phyloP scores from a whole-genome alignment of 2,113 vertebrate species.

The Mobula birostris region DNA sequence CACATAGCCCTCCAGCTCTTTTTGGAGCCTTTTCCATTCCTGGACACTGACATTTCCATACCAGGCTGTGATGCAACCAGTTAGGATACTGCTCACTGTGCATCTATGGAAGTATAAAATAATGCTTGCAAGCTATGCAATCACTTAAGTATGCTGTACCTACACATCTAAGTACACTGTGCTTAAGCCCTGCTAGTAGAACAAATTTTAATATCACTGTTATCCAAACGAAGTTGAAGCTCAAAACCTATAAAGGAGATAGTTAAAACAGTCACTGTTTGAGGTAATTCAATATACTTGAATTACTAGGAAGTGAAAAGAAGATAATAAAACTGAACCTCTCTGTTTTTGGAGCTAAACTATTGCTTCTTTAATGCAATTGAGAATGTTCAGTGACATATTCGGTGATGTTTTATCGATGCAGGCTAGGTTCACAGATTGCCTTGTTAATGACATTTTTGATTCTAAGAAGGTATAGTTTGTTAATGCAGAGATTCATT shows the following conservation, averaged over 20 bases:
- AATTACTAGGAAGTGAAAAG: background rate
- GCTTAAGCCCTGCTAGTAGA: background rate
- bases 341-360: background rate
- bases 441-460: background rate
- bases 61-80: too few species aligned
- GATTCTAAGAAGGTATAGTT: background rate
- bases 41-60: too few species aligned
- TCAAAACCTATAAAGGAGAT: constrained; percentile 20
- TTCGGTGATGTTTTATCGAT: background rate
- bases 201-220: background rate
- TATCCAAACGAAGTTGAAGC: background rate
- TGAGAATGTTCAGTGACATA: constrained; percentile 4
- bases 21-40: too few species aligned
- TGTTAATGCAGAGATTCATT: background rate
- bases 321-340: constrained; percentile 15
- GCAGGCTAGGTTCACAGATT: background rate
- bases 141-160: background rate
- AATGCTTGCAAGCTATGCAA: background rate
- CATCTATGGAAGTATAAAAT: background rate
- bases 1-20: too few species aligned
- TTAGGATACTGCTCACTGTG: too few species aligned
- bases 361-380: constrained; percentile 14
- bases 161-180: background rate
- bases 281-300: background rate
- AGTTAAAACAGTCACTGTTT: constrained; percentile 9